Percentiles rank a stretch among this genome's conserved stretches.
Evolutionary conservation across 2,888 invertebrate genomes (phyloP).

Genomic region (Eupithecia abbreviata): DNA sequence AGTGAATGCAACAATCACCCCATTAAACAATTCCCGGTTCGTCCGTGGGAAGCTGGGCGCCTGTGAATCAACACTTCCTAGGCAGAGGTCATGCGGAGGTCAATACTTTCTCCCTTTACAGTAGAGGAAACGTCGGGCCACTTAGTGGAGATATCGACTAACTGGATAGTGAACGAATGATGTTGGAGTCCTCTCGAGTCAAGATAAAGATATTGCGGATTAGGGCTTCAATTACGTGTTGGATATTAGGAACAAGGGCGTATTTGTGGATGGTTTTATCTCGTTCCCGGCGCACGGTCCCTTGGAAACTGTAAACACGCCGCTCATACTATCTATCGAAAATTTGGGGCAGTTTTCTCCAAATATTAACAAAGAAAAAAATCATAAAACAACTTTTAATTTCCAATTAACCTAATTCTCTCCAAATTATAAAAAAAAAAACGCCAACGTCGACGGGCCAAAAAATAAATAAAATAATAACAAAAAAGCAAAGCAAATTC

Average conservation of each 20-base stretch:
- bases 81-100: constrained; percentile 18
- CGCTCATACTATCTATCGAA: background rate
- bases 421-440: background rate
- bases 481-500: background rate
- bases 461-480: no score
- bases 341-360: background rate
- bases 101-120: constrained; percentile 20
- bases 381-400: background rate
- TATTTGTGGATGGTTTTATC: background rate
- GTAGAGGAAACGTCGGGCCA: background rate
- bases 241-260: background rate
- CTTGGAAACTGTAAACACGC: background rate
- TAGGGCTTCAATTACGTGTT: background rate
- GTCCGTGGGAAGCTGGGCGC: constrained; percentile 28
- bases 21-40: constrained; percentile 25
- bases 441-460: no score
- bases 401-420: background rate
- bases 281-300: background rate
- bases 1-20: constrained; percentile 31
- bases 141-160: background rate
- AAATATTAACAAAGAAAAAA: background rate
- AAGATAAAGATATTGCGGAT: background rate
- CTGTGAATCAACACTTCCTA: constrained; percentile 32
- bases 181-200: background rate
- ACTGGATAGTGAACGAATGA: background rate